These are phyloP conservation scores for Auanema freiburgensis DNA, from an alignment of 2,888 invertebrate genomes.

Conservation along the genomic window DNA sequence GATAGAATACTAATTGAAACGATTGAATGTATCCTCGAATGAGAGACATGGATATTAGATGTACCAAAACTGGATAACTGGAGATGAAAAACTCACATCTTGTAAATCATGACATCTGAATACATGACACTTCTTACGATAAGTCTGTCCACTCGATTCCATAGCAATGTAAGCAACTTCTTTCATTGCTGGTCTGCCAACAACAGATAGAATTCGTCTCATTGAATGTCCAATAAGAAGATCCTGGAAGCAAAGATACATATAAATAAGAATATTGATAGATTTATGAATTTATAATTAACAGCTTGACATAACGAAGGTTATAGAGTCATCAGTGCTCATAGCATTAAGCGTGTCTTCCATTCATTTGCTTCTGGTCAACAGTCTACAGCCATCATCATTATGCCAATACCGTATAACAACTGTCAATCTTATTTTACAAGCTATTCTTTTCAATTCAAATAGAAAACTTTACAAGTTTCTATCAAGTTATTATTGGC, in stretches of 20 bases:
- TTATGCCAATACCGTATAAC: no score
- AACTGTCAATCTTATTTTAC: no score
- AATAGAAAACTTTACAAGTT: no score
- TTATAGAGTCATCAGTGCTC: no score
- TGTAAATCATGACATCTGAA: slow-evolving; percentile 25
- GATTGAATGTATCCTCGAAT: neutral
- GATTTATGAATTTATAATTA: neutral
- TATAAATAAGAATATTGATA: neutral
- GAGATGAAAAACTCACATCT: slow-evolving; percentile 22
- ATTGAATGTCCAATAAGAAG: slow-evolving; percentile 41
- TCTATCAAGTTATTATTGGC: no score
- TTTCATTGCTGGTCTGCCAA: slow-evolving; percentile 26
- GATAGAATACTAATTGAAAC: neutral
- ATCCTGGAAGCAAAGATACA: slow-evolving; percentile 28
- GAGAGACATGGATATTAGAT: neutral
- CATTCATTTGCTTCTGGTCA: no score
- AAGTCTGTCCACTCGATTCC: slow-evolving; percentile 40
- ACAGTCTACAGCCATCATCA: no score
- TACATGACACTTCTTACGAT: slow-evolving; percentile 41
- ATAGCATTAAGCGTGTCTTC: no score
- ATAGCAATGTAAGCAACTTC: slow-evolving; percentile 43
- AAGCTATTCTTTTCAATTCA: no score
- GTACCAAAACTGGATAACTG: neutral
- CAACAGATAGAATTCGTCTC: slow-evolving; percentile 33
- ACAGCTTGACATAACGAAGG: no score